Base-by-base conservation (phyloP, 2,888 invertebrate species). In the Allygus modestus region DNA sequence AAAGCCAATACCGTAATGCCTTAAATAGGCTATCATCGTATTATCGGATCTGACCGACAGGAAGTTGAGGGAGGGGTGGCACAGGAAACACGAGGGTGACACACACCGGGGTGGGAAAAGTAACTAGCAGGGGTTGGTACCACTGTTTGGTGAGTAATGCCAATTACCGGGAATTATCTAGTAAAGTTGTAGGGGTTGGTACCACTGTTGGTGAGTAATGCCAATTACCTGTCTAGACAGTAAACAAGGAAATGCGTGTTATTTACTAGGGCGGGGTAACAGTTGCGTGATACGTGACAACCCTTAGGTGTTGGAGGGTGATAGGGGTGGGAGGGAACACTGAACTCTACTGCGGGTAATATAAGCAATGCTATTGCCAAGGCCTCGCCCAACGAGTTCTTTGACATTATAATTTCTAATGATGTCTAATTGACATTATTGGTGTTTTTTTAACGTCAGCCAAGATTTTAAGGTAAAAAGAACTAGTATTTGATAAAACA, bases 111-210 rank as follows among this genome's bases (percentile, higher is more conserved):
- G 54, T 23, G 54, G 54, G 20, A 54, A 5, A 65, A 12, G 31
- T 31, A 65, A 31, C 65, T 15, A 65, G 65, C 65, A 28, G 65
- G 65, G 65, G 65, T 65, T 65, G 65, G 65, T 31, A 31, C 28
- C 17, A 65, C 65, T 23, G 46, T 46, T 12, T 58, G 58, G 20
- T 58, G 58, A 58, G 23, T 58, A 58, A 23, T 58, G 23, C 20
- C 58, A 58, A 58, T 58, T 58, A 23, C 58, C 20, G 9, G 23
- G 2, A 23, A 23, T 58, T 20, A 17, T 2, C n/a, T 12, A 9
- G 23, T 23, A 23, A 23, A n/a, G n/a, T n/a, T n/a, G n/a, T n/a
- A 58, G 58, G 58, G 20, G 20, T n/a, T 12, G 58, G 58, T 58
- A 23, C 23, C 20, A 23, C 51, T 51, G 51, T 58, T 11, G 9